These are phyloP conservation scores for Eupsittula cactorum DNA, from an alignment of 2,113 vertebrate species.

Conservation along the genomic window DNA sequence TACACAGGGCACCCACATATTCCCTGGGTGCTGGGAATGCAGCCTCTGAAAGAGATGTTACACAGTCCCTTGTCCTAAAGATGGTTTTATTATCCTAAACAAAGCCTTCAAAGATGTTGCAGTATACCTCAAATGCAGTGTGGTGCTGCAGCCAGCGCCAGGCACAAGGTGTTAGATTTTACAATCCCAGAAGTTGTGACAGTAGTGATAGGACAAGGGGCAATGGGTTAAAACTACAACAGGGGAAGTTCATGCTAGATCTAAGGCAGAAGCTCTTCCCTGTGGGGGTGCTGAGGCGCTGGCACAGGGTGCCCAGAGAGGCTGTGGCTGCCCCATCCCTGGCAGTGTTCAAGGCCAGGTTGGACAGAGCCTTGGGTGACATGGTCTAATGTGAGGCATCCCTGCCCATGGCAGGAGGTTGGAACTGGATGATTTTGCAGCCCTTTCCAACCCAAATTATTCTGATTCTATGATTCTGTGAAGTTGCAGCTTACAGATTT, in stretches of 20 bases:
- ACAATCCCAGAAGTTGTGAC: neutral
- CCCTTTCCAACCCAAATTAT: neutral
- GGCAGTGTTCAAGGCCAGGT: neutral
- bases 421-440: neutral
- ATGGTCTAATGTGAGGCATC: neutral
- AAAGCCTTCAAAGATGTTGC: neutral
- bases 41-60: neutral
- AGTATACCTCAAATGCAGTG: neutral
- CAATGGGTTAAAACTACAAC: neutral
- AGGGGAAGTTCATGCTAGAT: neutral
- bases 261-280: neutral
- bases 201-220: neutral
- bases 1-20: neutral
- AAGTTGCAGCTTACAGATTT: neutral
- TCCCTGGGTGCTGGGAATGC: neutral
- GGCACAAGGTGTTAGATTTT: neutral
- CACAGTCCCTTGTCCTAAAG: neutral
- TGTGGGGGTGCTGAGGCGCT: neutral
- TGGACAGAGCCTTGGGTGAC: neutral
- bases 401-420: neutral
- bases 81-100: neutral
- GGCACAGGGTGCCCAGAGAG: neutral
- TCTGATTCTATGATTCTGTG: neutral
- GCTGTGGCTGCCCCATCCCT: neutral
- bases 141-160: neutral